phyloP scores from a whole-genome alignment of 2,113 vertebrate genomes.

The Lepidothrix coronata region DNA sequence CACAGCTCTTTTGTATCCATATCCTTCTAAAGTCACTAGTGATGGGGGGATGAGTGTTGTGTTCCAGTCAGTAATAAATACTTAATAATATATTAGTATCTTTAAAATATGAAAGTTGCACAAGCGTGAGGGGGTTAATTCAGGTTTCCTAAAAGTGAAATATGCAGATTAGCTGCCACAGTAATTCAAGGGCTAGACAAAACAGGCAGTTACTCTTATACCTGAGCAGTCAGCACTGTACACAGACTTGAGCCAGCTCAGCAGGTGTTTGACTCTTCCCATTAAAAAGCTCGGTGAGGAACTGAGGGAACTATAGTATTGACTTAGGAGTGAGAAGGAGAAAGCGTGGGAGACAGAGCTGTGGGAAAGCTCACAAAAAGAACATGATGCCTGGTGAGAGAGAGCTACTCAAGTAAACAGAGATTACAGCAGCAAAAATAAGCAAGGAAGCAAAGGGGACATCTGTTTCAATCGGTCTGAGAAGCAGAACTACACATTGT shows the following conservation, averaged over 20 bases:
- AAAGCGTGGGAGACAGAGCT: conserved; percentile 44
- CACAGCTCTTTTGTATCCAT: background rate
- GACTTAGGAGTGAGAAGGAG: background rate
- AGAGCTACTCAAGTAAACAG: background rate
- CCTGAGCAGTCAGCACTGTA: background rate
- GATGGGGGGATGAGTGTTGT: rapidly evolving
- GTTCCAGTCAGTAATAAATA: background rate
- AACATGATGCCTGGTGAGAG: conserved; percentile 15
- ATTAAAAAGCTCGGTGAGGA: background rate
- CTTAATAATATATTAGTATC: background rate
- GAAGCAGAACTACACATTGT: background rate
- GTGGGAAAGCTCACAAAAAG: conserved; percentile 33
- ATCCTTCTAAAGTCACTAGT: background rate
- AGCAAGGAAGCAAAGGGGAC: background rate
- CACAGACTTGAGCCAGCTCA: background rate
- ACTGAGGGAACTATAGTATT: background rate
- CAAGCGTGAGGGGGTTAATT: background rate
- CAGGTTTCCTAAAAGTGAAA: background rate
- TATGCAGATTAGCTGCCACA: conserved; percentile 15
- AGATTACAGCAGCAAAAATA: conserved; percentile 23
- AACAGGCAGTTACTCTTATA: conserved; percentile 9
- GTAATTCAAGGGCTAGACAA: conserved; percentile 2
- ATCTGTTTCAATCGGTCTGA: background rate
- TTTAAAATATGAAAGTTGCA: background rate
- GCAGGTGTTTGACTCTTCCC: conserved; percentile 42